Evolutionary conservation across 2,888 invertebrate species (phyloP), one percentile per base, ranked within the genome.

Genomic region (Troilus luridus): DNA sequence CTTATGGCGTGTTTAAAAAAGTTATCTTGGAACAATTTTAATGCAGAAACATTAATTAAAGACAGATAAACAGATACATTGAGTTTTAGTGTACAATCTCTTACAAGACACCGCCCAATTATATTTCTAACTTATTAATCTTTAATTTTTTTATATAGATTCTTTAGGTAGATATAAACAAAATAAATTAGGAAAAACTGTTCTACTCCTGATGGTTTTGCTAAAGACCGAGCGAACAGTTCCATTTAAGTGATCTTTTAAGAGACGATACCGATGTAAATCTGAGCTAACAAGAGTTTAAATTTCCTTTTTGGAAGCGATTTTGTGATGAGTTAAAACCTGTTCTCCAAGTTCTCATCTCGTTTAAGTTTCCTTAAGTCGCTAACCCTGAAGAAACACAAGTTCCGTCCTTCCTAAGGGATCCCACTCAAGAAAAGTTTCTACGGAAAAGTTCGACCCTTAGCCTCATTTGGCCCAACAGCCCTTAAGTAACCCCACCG

Each of bases 341-440:
- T 56, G 54, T 81, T 62, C 58, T 90, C n/a, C n/a, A 81, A 90
- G 77, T 90, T 81, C 56, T 77, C 58, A 90, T 90, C 90, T 89
- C 89, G 89, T 89, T 89, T 90, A 90, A 72, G 77, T 81, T 81
- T 81, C 58, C 72, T 77, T 77, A 77, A 59, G 41, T 19, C 89
- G 19, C 62, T 59, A 64, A 64, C 90, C 77, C 77, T 90, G 24
- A 72, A 56, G 72, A 77, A 90, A 90, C 89, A 89, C 90, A 90
- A 90, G 90, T 77, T 90, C 77, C 85, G 54, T 85, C 85, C 85
- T 85, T 85, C 85, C 85, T 85, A 56, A 85, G 85, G 85, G 85
- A 85, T 85, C 54, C n/a, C 85, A 12, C 81, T 59, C 64, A 21
- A 21, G 90, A 56, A 58, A 72, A 90, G 81, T 81, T 90, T 72